Base-by-base conservation (phyloP, 2,888 invertebrate species). In the Netelia virgata region DNA sequence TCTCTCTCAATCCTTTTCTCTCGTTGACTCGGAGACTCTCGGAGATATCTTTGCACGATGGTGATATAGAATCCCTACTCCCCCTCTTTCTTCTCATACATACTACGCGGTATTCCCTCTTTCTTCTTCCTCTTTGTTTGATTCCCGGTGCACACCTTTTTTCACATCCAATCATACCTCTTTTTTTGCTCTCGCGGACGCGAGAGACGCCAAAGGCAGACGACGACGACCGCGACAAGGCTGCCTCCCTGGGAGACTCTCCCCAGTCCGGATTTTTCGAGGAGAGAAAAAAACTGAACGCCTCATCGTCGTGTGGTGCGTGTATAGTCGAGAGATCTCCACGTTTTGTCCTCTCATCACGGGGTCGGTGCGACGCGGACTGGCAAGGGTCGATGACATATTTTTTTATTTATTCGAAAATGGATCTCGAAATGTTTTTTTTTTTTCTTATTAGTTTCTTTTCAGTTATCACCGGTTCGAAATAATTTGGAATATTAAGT, bases 81-180 rank as follows among this genome's bases (percentile, higher is more conserved):
- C 70, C 77, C 66, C 59, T 76, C 68, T 53, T 53, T 53, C 11
- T 53, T 53, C 11, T 74, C 66, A 61, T 61, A 18, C 66, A 75
- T 75, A 66, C 66, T 43, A 75, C 55, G 55, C 55, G 59, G 74
- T 57, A 50, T 75, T 66, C 43, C 57, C 74, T 74, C 73, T 80
- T 66, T 63, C 57, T 72, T 73, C 64, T 64, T 74, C 41, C 63
- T 68, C 81, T 74, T 68, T 74, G 66, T 75, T 75, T 53, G 55
- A 68, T 74, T 68, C 14, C 59, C 59, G 66, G 23, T 18, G 68
- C 68, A 75, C 74, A 23, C 74, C 50, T 74, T 81, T 66, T 72
- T 59, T 75, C 81, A 68, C 47, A 57, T 59, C 74, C 74, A 68
- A 74, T 81, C 74, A 64, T 73, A 79, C 68, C 28, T 63, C 69